phyloP scores from a whole-genome alignment of 2,888 invertebrate genomes.

The Eurois occulta region DNA sequence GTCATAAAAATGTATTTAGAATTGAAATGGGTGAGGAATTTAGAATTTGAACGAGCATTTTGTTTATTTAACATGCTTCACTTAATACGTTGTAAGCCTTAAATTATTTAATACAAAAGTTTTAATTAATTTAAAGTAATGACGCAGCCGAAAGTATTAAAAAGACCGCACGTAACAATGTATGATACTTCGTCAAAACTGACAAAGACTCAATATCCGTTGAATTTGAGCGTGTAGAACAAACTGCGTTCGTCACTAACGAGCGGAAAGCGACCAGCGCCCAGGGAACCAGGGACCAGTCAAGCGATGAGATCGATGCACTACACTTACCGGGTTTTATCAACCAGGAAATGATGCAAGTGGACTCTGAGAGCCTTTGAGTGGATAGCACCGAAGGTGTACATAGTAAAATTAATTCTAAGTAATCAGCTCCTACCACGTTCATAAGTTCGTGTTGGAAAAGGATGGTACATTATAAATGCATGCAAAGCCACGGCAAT shows the following conservation, averaged over 20 bases:
- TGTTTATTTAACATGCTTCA: neutral
- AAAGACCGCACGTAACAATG: neutral
- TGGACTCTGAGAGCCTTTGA: neutral
- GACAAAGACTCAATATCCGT: constrained; percentile 15
- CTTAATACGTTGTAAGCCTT: neutral
- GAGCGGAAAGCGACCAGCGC: constrained; percentile 3
- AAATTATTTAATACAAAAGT: neutral
- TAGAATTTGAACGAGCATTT: constrained; percentile 7
- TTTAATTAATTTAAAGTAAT: neutral
- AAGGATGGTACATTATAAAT: constrained; percentile 21
- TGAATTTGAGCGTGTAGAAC: neutral
- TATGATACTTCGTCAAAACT: constrained; percentile 10
- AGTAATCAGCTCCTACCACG: neutral
- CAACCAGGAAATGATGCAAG: constrained; percentile 10
- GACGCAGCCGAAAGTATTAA: neutral
- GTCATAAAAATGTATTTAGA: constrained; percentile 25
- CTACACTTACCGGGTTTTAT: constrained; percentile 25
- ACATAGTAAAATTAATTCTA: neutral
- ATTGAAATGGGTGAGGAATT: constrained; percentile 14
- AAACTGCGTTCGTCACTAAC: constrained; percentile 19
- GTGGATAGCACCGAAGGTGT: too few relatives aligned
- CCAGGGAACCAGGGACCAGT: neutral
- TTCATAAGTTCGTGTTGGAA: neutral
- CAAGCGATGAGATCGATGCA: constrained; percentile 10
- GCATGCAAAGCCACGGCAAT: neutral